Evolutionary conservation across 2,888 invertebrate genomes (phyloP), one percentile per base, ranked within the genome.

Genomic region (Aradus depressus): DNA sequence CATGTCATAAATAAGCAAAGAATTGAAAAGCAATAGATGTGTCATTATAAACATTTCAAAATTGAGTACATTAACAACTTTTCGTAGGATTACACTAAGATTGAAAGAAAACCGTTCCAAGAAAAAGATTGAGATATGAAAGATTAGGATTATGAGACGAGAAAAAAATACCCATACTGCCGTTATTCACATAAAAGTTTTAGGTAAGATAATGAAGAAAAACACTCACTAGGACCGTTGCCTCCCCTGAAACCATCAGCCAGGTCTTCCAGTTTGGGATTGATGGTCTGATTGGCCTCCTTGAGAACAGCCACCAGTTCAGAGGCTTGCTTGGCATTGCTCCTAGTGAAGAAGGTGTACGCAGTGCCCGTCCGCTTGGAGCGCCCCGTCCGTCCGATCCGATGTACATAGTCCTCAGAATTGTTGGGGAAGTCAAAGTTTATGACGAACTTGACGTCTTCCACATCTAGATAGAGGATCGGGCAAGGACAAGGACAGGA

Each of bases 231-330:
- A 14, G 50, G 42, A 14, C 49, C 52, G 18, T 48, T 51, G 12
- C 56, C 52, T 22, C 57, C 56, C 21, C 63, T 64, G 41, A 63
- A 64, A 38, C 62, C 62, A 35, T 70, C 60, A 16, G 61, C 60
- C 14, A 62, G 51, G 35, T 60, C 60, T 32, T 59, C 51, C 23
- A 62, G 54, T 64, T 87, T 86, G 0, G 92, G 92, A 68, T 92
- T 92, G 55, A 95, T 84, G 38, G 84, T 84, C 72, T 96, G 95
- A 64, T 93, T 92, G 1, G 96, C 95, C 68, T 96, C 95, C 64
- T 85, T 81, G 53, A 96, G 73, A 42, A 95, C 92, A 60, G 86
- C 81, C 64, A 96, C 84, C 65, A 96, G 74, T 70, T 95, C 95
- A 63, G 76, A 78, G 3, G 93, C 93, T 75, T 95, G 92, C 61